Base-by-base conservation (phyloP, 2,888 invertebrate species). In the Scaptomyza tumidula region DNA sequence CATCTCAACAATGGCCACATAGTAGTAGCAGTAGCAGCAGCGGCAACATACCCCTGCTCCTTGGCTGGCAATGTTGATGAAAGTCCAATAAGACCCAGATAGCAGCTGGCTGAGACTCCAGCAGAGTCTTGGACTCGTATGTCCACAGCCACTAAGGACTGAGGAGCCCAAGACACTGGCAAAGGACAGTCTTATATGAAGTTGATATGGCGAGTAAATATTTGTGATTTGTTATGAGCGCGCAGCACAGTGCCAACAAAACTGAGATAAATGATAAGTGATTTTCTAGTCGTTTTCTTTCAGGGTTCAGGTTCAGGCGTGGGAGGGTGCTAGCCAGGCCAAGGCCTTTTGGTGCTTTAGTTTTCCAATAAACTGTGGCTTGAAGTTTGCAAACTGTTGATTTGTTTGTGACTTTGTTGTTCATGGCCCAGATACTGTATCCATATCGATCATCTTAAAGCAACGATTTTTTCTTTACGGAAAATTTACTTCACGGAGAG, bases 131-230 rank as follows among this genome's bases (percentile, higher is more conserved):
- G 50, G 39, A 50, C 66, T 61, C 56, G 68, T 46, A 53, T 54
- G 68, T 61, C 60, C 68, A 66, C 41, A 45, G 64, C 39, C 60
- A 16, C 39, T 16, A 45, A 50, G 66, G 35, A 71, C 56, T 4
- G 46, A 46, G 31, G 10, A 39, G 14, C 55, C 19, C 54, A 50
- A 33, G 41, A n/a, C 31, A 31, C 60, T 49, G 44, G 45, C 50
- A 50, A 37, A 27, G 24, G 64, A 75, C 72, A 75, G 62, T 78
- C 70, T 71, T 86, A 85, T 85, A 85, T 78, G 78, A 87, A 87
- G 86, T 85, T 85, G 86, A 85, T 87, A 83, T 85, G 79, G 78
- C 80, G 77, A 80, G 87, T 85, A 85, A 85, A 85, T 85, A 85
- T 85, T 85, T 85, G 85, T 87, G 85, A 85, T 85, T 85, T 85